Evolutionary conservation across 2,113 vertebrate genomes (phyloP).

Genomic region (Hippocampus abdominalis): DNA sequence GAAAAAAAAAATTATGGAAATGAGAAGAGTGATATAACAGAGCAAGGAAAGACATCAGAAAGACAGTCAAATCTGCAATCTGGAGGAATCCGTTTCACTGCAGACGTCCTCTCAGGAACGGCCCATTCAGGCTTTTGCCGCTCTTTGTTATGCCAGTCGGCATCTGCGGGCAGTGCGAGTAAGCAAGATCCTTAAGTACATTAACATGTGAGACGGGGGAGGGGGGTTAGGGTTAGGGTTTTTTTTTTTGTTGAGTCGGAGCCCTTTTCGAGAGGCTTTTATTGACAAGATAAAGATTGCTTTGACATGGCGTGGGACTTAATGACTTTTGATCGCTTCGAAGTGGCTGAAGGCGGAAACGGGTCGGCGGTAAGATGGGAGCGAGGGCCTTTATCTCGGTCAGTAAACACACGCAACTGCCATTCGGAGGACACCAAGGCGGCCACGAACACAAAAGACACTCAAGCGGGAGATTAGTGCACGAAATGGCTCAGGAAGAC

Average conservation of each 20-base stretch:
- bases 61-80: constrained; percentile 6
- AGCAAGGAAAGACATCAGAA: constrained; percentile 6
- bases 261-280: constrained; percentile 50
- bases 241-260: constrained; percentile 11
- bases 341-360: constrained; percentile 40
- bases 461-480: background rate
- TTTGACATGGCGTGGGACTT: constrained; percentile 47
- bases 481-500: background rate
- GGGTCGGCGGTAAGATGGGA: constrained; percentile 46
- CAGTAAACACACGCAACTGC: constrained; percentile 53
- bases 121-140: constrained; percentile 36
- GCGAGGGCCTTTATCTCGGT: constrained; percentile 55
- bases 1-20: background rate
- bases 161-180: constrained; percentile 29
- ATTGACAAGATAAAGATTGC: constrained; percentile 26
- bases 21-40: constrained; percentile 3
- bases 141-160: constrained; percentile 53
- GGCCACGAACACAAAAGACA: background rate
- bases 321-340: constrained; percentile 40
- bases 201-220: constrained; percentile 44
- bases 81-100: constrained; percentile 26
- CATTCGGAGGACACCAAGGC: constrained; percentile 20
- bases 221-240: constrained; percentile 10
- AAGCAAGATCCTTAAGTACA: constrained; percentile 39
- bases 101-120: constrained; percentile 28